Conservation (phyloP, 37 sponge, comb jelly and placozoan genomes). For the Tethya wilhelma region DNA sequence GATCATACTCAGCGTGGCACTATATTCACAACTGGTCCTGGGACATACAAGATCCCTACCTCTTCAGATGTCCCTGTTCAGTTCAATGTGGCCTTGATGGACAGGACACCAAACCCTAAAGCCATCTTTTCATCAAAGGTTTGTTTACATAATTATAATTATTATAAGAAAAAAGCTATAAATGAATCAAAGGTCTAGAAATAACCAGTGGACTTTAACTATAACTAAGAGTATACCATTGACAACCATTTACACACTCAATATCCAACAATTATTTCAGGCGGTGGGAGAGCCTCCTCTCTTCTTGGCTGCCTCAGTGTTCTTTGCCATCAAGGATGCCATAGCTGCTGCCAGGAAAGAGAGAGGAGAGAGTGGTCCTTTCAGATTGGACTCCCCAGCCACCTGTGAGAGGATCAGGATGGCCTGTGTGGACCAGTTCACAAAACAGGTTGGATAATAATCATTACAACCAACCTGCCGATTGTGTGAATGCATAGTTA, state of each 20-base stretch:
- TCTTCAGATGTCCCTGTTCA: slow-evolving; percentile 70
- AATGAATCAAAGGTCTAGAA: too few relatives aligned
- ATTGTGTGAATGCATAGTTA: background rate
- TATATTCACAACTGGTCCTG: slow-evolving; percentile 74
- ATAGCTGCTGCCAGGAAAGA: slow-evolving; percentile 53
- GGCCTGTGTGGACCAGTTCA: slow-evolving; percentile 81
- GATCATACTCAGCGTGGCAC: slow-evolving; percentile 41
- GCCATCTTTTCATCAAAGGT: slow-evolving; percentile 88
- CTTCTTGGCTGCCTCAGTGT: slow-evolving; percentile 83
- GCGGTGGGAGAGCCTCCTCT: slow-evolving; percentile 94
- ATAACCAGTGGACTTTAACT: too few relatives aligned
- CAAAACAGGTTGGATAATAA: slow-evolving; percentile 63
- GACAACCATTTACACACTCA: background rate
- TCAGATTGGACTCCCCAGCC: slow-evolving; percentile 78
- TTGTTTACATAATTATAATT: too few relatives aligned
- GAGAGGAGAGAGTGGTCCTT: slow-evolving; percentile 37
- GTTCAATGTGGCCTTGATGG: slow-evolving; percentile 78
- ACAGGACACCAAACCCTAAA: slow-evolving; percentile 62
- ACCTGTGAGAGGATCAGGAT: slow-evolving; percentile 83
- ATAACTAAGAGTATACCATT: background rate
- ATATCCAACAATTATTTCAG: slow-evolving; percentile 12
- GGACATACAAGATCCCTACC: slow-evolving; percentile 85
- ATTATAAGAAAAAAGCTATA: background rate
- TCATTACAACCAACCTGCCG: background rate
- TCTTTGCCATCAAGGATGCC: slow-evolving; percentile 88